These are phyloP conservation scores for Ochotona princeps DNA, from an alignment of 2,113 vertebrate genomes.

Conservation along the genomic window DNA sequence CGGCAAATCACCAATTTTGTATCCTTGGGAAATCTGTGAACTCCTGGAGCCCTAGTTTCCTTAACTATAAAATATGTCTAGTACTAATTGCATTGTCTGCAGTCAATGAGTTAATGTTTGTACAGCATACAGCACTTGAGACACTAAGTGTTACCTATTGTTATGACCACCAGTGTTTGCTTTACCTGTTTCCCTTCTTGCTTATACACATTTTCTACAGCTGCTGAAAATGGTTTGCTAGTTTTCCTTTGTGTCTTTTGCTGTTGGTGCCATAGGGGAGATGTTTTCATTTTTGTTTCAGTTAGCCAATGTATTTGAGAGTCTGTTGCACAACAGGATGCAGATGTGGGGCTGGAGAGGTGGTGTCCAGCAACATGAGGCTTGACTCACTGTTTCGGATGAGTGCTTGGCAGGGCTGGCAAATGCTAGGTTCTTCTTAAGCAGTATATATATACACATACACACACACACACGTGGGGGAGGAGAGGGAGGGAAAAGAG, in stretches of 20 bases:
- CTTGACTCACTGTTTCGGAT: constrained; percentile 1
- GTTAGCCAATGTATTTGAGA: neutral
- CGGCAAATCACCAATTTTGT: neutral
- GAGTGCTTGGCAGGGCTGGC: neutral
- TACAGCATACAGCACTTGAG: neutral
- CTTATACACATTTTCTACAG: neutral
- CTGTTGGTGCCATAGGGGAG: neutral
- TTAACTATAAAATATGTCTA: constrained; percentile 16
- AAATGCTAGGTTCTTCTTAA: neutral
- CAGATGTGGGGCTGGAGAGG: neutral
- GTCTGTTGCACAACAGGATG: neutral
- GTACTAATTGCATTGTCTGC: neutral
- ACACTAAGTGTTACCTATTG: neutral
- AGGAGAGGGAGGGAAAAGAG: no score
- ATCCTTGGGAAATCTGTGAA: neutral
- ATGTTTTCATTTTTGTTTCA: neutral
- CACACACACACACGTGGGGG: no score
- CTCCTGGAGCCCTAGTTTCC: neutral
- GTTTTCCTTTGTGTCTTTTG: constrained; percentile 25
- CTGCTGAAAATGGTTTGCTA: neutral
- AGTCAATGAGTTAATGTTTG: neutral
- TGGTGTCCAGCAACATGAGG: neutral
- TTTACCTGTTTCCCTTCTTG: neutral
- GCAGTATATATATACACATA: neutral
- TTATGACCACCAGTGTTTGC: neutral